Evolutionary conservation across 1,140 invertebrate species (phyloP).

Genomic region (Idris sp.): DNA sequence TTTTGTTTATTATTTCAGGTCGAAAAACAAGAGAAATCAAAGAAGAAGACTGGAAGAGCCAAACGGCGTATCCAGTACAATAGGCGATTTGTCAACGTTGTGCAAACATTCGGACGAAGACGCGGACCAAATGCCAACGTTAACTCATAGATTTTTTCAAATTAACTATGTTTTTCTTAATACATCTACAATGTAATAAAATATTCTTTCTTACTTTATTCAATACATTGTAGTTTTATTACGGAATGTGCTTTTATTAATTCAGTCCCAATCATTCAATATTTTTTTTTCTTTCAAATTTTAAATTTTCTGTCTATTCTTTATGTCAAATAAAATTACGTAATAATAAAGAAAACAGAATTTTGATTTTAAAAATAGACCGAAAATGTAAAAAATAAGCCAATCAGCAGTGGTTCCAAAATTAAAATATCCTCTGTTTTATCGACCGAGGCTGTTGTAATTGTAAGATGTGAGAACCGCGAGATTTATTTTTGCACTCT

Average conservation of each 20-base stretch:
- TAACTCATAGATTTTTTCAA: conserved; percentile 68
- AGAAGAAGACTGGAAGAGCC: conserved; percentile 99
- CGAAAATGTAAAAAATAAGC: too few species aligned
- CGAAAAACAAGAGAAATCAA: conserved; percentile 99
- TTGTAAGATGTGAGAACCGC: conserved; percentile 34
- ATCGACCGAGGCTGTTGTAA: conserved; percentile 12
- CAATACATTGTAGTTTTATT: conserved; percentile 43
- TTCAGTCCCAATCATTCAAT: neutral
- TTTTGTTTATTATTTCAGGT: conserved; percentile 80
- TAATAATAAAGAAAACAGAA: too few species aligned
- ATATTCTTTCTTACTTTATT: conserved; percentile 5
- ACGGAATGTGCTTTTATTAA: conserved; percentile 3
- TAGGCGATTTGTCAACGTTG: conserved; percentile 97
- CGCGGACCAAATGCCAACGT: conserved; percentile 98
- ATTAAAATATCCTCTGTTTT: conserved; percentile 11
- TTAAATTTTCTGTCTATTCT: too few species aligned
- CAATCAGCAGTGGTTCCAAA: too few species aligned
- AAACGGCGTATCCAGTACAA: conserved; percentile 99
- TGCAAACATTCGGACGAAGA: conserved; percentile 94
- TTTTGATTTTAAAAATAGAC: too few species aligned
- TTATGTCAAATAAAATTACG: too few species aligned
- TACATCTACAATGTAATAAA: conserved; percentile 59
- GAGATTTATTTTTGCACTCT: conserved; percentile 61
- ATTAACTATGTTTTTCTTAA: conserved; percentile 37
- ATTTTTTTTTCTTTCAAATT: too few species aligned